Percentiles rank a stretch among this genome's conserved stretches.
These are phyloP conservation scores for Watsonalla binaria DNA, from an alignment of 2,888 invertebrate species.

Conservation along the genomic window DNA sequence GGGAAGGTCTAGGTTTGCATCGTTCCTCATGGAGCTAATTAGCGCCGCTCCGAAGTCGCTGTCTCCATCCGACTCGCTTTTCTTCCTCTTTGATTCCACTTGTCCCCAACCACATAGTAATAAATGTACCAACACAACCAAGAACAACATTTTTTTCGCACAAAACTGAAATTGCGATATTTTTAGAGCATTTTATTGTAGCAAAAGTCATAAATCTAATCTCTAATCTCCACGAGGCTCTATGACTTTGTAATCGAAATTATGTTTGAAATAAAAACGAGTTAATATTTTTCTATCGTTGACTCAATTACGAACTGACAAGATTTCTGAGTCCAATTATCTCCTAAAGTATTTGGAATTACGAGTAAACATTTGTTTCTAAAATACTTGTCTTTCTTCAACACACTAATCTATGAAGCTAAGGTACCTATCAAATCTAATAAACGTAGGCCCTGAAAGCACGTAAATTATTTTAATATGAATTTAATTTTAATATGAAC, in stretches of 20 bases:
- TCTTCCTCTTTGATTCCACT: constrained; percentile 12
- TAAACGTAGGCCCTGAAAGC: no score
- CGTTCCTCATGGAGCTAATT: constrained; percentile 42
- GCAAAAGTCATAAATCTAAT: constrained; percentile 48
- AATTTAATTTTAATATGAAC: no score
- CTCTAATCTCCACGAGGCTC: constrained; percentile 40
- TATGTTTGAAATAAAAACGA: neutral
- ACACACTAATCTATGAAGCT: neutral
- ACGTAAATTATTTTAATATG: no score
- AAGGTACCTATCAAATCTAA: no score
- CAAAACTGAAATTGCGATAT: neutral
- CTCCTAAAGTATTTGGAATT: constrained; percentile 5
- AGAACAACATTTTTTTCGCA: constrained; percentile 36
- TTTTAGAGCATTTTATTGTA: constrained; percentile 35
- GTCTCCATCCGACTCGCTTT: constrained; percentile 8
- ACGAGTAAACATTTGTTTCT: constrained; percentile 4
- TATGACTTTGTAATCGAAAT: constrained; percentile 35
- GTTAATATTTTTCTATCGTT: neutral
- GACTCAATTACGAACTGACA: neutral
- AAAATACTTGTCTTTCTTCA: neutral
- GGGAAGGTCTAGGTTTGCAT: constrained; percentile 58
- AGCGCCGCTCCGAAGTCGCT: constrained; percentile 37
- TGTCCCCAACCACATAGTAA: constrained; percentile 17
- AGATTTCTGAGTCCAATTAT: neutral
- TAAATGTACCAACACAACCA: constrained; percentile 32